Conservation (phyloP, 2,797 vertebrate species). For the Morelia viridis region DNA sequence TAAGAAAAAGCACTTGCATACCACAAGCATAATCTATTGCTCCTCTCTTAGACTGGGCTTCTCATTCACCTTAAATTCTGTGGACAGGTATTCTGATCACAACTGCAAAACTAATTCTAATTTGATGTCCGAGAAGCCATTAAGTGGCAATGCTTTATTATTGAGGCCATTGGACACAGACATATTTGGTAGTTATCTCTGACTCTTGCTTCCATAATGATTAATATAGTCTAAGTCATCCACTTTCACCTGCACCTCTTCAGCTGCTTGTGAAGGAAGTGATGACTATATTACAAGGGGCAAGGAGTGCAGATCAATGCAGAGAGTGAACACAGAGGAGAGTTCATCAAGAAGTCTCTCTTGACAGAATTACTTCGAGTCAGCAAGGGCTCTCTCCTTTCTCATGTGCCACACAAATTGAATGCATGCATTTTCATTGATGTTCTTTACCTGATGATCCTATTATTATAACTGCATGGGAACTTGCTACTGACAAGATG, state of each 20-base stretch:
- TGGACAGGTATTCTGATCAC: constrained; percentile 9
- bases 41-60: neutral
- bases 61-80: constrained; percentile 13
- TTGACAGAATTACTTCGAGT: constrained; percentile 3
- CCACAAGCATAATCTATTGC: constrained; percentile 1
- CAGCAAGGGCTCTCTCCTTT: neutral
- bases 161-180: neutral
- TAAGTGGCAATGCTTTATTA: constrained; percentile 13
- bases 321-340: neutral
- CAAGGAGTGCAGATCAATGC: neutral
- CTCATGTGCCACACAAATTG: neutral
- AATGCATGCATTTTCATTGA: constrained; percentile 3
- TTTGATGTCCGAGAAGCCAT: constrained; percentile 22
- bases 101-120: constrained; percentile 21
- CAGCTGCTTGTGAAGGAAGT: constrained; percentile 7
- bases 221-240: constrained; percentile 11
- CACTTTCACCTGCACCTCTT: constrained; percentile 3
- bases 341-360: constrained; percentile 2
- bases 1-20: neutral
- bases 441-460: constrained; percentile 7
- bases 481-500: constrained; percentile 8
- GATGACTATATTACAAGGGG: constrained; percentile 11
- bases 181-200: constrained; percentile 11
- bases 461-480: neutral
- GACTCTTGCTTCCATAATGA: constrained; percentile 14